A percentile compares a stretch with the other conserved stretches of the same genome.
phyloP scores from a whole-genome alignment of 2,113 vertebrate species.

The Panurus biarmicus region DNA sequence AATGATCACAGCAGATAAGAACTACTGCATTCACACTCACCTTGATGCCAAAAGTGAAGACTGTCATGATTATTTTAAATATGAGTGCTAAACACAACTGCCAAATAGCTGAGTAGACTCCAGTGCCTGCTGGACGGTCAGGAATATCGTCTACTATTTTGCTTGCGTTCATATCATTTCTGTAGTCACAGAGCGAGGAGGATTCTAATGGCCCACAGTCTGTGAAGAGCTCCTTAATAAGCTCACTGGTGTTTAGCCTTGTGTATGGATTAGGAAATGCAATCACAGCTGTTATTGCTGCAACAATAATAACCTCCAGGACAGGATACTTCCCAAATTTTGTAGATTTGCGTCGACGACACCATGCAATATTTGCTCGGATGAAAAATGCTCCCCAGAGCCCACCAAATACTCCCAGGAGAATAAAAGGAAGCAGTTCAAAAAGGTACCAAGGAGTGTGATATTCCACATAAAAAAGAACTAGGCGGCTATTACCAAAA shows the following conservation, averaged over 20 bases:
- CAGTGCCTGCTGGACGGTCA: constrained; percentile 86
- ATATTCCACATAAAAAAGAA: constrained; percentile 98
- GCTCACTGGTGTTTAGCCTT: constrained; percentile 93
- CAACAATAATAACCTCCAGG: constrained; percentile 93
- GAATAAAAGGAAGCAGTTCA: constrained; percentile 96
- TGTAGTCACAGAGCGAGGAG: constrained; percentile 95
- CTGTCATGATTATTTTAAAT: constrained; percentile 99
- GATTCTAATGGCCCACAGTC: constrained; percentile 95
- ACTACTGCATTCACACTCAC: constrained; percentile 59
- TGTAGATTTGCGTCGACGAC: constrained; percentile 91
- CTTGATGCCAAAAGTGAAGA: constrained; percentile 99
- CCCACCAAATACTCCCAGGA: constrained; percentile 94
- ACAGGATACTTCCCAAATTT: constrained; percentile 95
- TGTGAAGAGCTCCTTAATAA: constrained; percentile 97
- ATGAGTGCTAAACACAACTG: constrained; percentile 93
- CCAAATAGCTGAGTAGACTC: constrained; percentile 97
- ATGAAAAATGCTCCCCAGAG: constrained; percentile 99
- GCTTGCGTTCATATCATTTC: constrained; percentile 91
- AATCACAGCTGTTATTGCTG: constrained; percentile 90
- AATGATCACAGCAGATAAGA: not conserved
- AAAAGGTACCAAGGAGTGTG: constrained; percentile 99
- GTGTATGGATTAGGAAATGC: constrained; percentile 97
- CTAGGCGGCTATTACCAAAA: constrained; percentile 95
- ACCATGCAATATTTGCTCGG: constrained; percentile 96
- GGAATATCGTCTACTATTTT: constrained; percentile 85